Percentiles rank a stretch among this genome's conserved stretches.
Evolutionary conservation across 2,797 vertebrate genomes (phyloP).

Genomic region (Aulostomus chinensis): DNA sequence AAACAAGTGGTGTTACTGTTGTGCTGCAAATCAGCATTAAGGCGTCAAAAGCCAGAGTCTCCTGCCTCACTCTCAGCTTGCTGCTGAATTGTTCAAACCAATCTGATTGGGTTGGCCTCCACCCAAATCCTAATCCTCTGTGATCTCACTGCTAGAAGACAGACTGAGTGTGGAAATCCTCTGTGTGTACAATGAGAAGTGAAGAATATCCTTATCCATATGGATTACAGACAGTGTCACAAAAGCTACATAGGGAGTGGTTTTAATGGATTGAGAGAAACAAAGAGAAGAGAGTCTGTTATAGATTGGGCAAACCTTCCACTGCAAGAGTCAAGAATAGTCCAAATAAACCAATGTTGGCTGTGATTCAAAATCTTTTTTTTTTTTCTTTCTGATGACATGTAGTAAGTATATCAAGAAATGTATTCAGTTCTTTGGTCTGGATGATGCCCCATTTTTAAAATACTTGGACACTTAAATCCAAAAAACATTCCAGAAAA

Average conservation of each 20-base stretch:
- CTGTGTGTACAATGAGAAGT: slow-evolving; percentile 22
- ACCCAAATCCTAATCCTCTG: slow-evolving; percentile 34
- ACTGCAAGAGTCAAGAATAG: too few relatives aligned
- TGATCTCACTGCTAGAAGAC: slow-evolving; percentile 34
- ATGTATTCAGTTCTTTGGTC: background rate
- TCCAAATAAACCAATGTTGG: too few relatives aligned
- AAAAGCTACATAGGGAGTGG: slow-evolving; percentile 2
- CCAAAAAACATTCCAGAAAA: too few relatives aligned
- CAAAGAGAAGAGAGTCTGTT: background rate
- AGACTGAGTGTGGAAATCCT: slow-evolving; percentile 18
- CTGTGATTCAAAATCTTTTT: too few relatives aligned
- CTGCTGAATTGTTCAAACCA: slow-evolving; percentile 21
- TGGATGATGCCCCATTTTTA: background rate
- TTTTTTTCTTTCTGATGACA: too few relatives aligned
- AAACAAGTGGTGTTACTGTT: slow-evolving; percentile 10
- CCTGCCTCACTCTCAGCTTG: slow-evolving; percentile 5
- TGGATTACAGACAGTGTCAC: slow-evolving; percentile 15
- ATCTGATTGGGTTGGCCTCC: slow-evolving; percentile 8
- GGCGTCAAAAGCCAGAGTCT: slow-evolving; percentile 10
- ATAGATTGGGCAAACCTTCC: too few relatives aligned
- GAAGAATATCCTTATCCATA: slow-evolving; percentile 14
- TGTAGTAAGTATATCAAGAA: too few relatives aligned
- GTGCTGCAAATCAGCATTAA: slow-evolving; percentile 28
- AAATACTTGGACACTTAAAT: too few relatives aligned
- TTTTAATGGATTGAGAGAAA: slow-evolving; percentile 12